Evolutionary conservation across 64 coral and sea anemone genomes (phyloP).

Genomic region (Stichodactyla mertensii): DNA sequence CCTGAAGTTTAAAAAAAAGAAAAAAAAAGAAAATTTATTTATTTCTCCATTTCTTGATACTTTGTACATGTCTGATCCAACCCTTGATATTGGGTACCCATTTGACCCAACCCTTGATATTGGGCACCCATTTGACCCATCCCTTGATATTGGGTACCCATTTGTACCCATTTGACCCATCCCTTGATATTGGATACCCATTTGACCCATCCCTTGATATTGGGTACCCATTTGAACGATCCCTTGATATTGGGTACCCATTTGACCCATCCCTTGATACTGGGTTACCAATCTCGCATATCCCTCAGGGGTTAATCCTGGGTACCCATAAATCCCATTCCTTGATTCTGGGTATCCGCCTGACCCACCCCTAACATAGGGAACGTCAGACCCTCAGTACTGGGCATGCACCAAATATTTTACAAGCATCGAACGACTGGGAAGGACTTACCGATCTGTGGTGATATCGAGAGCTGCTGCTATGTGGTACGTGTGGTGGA

Average conservation of each 20-base stretch:
- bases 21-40: too few species aligned
- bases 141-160: not conserved
- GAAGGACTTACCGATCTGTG: constrained; percentile 37
- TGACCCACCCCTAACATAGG: too few species aligned
- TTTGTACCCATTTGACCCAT: not conserved
- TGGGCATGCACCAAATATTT: too few species aligned
- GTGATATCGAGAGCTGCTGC: constrained; percentile 40
- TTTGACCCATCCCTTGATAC: too few species aligned
- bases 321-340: not conserved
- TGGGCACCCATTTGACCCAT: not conserved
- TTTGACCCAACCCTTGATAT: not conserved
- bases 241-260: too few species aligned
- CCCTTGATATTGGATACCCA: not conserved
- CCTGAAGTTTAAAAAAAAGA: not conserved
- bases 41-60: too few species aligned
- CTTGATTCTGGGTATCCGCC: not conserved
- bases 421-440: not conserved
- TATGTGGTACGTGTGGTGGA: constrained; percentile 25
- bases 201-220: not conserved
- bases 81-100: not conserved
- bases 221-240: too few species aligned
- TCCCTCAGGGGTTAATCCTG: not conserved
- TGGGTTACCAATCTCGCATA: not conserved
- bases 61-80: too few species aligned
- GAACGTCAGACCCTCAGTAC: too few species aligned